These are phyloP conservation scores for Delphinapterus leucas DNA, from an alignment of 2,113 vertebrate genomes.

Conservation along the genomic window DNA sequence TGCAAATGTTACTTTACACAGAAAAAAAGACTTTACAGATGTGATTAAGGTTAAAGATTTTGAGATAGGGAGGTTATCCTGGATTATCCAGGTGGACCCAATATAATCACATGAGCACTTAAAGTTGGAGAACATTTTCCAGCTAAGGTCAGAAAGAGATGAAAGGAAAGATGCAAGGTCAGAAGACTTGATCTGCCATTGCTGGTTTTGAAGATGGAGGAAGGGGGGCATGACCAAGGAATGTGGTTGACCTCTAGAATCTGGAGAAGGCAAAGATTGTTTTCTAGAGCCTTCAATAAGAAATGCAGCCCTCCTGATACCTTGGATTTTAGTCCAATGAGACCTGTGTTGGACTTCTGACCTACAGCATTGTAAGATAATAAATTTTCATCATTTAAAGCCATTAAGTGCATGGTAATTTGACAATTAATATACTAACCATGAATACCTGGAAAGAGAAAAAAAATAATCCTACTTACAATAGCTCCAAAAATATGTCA, in stretches of 20 bases:
- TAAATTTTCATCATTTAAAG: neutral
- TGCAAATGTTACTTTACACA: neutral
- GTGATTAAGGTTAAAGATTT: neutral
- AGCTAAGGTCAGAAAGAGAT: neutral
- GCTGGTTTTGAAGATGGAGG: neutral
- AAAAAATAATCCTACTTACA: neutral
- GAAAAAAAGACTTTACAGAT: neutral
- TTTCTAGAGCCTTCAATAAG: neutral
- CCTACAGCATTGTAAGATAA: neutral
- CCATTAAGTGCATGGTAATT: neutral
- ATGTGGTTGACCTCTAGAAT: neutral
- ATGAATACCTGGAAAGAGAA: neutral
- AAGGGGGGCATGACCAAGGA: neutral
- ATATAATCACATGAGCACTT: neutral
- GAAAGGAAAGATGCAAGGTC: neutral
- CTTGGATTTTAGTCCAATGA: neutral
- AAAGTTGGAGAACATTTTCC: neutral
- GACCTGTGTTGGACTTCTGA: neutral
- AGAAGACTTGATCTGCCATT: neutral
- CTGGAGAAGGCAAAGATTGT: neutral
- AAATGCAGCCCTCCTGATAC: neutral
- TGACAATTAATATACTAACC: neutral
- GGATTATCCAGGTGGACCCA: neutral
- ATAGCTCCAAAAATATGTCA: neutral
- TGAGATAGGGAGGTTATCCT: neutral